Percentiles rank a stretch among this genome's conserved stretches.
phyloP scores from a whole-genome alignment of 2,797 vertebrate genomes.

The Anguilla pacifica region DNA sequence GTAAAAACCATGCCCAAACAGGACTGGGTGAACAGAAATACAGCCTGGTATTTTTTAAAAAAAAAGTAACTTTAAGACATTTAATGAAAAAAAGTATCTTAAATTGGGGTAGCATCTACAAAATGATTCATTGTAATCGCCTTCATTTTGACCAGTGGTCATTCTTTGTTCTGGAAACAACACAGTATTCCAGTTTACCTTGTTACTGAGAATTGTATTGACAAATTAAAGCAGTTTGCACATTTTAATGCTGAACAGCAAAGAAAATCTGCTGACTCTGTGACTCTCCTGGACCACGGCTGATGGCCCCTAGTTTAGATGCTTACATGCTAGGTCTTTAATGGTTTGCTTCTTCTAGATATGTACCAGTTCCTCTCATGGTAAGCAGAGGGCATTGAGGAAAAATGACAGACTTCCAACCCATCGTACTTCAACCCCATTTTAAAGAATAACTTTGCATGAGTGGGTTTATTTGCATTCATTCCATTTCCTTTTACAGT shows the following conservation, averaged over 20 bases:
- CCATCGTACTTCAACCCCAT: not conserved
- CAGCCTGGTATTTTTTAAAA: not conserved
- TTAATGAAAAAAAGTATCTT: not conserved
- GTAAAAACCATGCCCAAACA: not conserved
- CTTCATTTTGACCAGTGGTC: not conserved
- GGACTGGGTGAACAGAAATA: not conserved
- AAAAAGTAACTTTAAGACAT: not conserved
- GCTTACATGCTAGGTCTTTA: not conserved
- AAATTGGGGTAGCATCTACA: not conserved
- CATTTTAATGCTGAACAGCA: not conserved
- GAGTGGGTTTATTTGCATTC: too few species aligned
- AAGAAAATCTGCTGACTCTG: not conserved
- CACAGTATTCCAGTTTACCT: not conserved
- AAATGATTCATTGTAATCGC: not conserved
- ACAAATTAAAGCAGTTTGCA: not conserved
- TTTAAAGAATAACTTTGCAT: too few species aligned
- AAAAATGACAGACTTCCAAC: not conserved
- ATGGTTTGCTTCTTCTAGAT: not conserved
- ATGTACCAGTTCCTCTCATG: not conserved
- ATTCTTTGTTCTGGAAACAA: not conserved
- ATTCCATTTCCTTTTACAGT: too few species aligned
- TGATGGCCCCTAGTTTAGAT: not conserved
- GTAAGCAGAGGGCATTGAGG: not conserved
- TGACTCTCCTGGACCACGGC: not conserved
- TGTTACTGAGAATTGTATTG: not conserved